These are phyloP conservation scores for Charina bottae DNA, from an alignment of 2,113 vertebrate genomes.

Conservation along the genomic window DNA sequence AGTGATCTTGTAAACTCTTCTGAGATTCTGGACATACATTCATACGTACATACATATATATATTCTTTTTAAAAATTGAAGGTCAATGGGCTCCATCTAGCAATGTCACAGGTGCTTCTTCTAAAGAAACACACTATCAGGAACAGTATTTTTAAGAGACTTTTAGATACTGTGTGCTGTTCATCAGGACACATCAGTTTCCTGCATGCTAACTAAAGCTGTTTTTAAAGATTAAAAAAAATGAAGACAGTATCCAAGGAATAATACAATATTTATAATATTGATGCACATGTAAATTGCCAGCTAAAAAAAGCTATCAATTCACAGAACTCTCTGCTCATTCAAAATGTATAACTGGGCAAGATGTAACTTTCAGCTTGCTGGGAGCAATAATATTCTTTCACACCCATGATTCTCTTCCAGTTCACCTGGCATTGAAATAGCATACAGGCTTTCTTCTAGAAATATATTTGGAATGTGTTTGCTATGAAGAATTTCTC, in stretches of 20 bases:
- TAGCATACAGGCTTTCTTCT: background rate
- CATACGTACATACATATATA: too few relatives aligned
- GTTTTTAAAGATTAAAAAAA: background rate
- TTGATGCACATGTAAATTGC: background rate
- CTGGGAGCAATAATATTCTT: background rate
- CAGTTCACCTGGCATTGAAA: background rate
- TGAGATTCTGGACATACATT: background rate
- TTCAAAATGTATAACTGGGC: constrained; percentile 1
- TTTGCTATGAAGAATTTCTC: background rate
- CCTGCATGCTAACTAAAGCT: background rate
- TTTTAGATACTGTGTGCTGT: background rate
- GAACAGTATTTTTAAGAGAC: background rate
- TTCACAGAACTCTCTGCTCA: background rate
- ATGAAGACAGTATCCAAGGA: background rate
- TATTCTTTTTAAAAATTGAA: background rate
- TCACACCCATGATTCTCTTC: background rate
- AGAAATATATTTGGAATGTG: background rate
- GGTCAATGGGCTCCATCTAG: background rate
- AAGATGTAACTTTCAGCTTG: background rate
- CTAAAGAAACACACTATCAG: background rate
- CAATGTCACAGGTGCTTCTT: background rate
- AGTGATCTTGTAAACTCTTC: background rate
- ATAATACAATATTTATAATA: constrained; percentile 8
- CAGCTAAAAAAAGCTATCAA: background rate
- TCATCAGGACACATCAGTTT: background rate